Conservation (phyloP, 2,888 invertebrate species). For the Neoaliturus tenellus region DNA sequence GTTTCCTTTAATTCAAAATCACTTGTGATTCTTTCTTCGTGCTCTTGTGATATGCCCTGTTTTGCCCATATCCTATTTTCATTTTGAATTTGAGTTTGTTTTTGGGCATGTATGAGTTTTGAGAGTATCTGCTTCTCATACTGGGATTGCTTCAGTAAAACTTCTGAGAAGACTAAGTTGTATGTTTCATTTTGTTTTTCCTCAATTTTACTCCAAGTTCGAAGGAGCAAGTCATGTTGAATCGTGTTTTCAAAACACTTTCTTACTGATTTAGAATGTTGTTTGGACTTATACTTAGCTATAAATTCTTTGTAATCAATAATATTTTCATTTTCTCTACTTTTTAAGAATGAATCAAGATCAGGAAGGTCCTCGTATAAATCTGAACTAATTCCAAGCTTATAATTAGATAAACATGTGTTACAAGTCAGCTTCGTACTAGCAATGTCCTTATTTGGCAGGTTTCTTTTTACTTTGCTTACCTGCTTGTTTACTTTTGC, state of each 20-base stretch:
- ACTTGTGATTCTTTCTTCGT: background rate
- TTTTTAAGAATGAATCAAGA: background rate
- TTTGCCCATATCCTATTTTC: background rate
- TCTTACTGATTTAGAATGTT: conserved; percentile 72
- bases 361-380: conserved; percentile 2
- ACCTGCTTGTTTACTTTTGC: background rate
- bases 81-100: background rate
- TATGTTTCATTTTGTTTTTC: conserved; percentile 75
- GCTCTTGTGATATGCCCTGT: background rate
- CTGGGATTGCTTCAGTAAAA: conserved; percentile 78
- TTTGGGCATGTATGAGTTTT: conserved; percentile 75
- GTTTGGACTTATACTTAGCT: conserved; percentile 73
- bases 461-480: background rate
- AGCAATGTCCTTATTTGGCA: background rate
- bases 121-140: conserved; percentile 81
- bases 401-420: background rate
- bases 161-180: conserved; percentile 75
- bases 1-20: background rate
- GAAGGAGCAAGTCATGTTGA: conserved; percentile 73
- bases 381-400: background rate
- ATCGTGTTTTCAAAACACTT: conserved; percentile 75
- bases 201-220: conserved; percentile 76
- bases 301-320: conserved; percentile 73
- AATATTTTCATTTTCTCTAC: background rate
- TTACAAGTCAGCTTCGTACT: background rate